A percentile compares a stretch with the other conserved stretches of the same genome.
Conservation (phyloP, 1,140 invertebrate genomes). For the Drosophila lacteicornis region DNA sequence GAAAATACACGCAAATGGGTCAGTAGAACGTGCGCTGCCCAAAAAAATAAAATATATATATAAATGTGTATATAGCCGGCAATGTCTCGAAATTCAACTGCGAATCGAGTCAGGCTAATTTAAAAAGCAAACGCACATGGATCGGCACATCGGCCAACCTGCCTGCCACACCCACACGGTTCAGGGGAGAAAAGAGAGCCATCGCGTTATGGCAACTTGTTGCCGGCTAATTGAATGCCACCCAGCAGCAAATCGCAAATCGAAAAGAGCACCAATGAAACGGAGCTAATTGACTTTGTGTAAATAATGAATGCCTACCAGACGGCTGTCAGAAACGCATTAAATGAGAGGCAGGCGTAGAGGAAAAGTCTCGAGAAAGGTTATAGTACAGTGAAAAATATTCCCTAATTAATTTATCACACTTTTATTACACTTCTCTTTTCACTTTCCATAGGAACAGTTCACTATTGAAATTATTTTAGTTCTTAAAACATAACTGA, state of each 20-base stretch:
- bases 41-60: constrained; percentile 9
- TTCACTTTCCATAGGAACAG: too few species aligned
- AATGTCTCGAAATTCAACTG: constrained; percentile 45
- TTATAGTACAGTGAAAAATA: constrained; percentile 16
- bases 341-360: constrained; percentile 17
- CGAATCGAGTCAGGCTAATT: constrained; percentile 72
- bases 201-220: constrained; percentile 70
- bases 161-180: constrained; percentile 31
- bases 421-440: too few species aligned
- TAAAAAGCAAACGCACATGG: constrained; percentile 64
- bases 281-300: constrained; percentile 66
- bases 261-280: constrained; percentile 63
- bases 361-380: constrained; percentile 26
- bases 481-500: too few species aligned
- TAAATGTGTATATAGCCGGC: constrained; percentile 1
- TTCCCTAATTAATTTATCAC: too few species aligned
- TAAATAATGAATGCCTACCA: constrained; percentile 48
- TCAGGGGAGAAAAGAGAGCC: constrained; percentile 58
- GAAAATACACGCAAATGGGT: constrained; percentile 67
- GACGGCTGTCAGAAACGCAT: constrained; percentile 67
- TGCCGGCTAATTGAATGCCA: constrained; percentile 72
- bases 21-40: constrained; percentile 64
- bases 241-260: constrained; percentile 41
- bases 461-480: too few species aligned
- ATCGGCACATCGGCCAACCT: not conserved